Conservation (phyloP, 2,888 invertebrate genomes). For the Hedya salicella region DNA sequence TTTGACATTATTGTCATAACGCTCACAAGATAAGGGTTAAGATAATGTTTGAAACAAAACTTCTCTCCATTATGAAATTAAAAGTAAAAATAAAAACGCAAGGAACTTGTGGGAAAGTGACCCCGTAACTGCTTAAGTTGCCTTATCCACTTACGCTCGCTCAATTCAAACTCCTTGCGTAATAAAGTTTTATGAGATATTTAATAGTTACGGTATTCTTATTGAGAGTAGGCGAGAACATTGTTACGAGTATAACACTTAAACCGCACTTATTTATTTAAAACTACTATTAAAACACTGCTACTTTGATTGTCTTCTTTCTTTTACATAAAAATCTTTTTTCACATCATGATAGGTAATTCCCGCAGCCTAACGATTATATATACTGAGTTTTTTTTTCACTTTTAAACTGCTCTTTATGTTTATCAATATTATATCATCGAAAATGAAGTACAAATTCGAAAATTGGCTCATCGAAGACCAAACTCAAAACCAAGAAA, state of each 20-base stretch:
- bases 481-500: no score
- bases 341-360: no score
- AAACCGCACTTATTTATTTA: neutral
- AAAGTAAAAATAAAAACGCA: neutral
- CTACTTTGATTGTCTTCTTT: constrained; percentile 17
- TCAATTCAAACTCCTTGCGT: neutral
- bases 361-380: no score
- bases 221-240: neutral
- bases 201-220: neutral
- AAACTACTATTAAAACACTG: constrained; percentile 16
- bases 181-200: neutral
- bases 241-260: neutral
- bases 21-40: neutral
- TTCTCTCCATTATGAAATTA: no score
- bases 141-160: neutral
- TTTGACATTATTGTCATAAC: neutral
- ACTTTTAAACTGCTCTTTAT: no score
- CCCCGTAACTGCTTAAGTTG: neutral
- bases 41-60: neutral
- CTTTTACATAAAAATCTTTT: no score
- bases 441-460: no score
- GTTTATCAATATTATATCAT: no score
- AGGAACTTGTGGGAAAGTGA: neutral
- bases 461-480: no score
- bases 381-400: no score